These are phyloP conservation scores for Ochropacha duplaris DNA, from an alignment of 2,888 invertebrate species.

Conservation along the genomic window DNA sequence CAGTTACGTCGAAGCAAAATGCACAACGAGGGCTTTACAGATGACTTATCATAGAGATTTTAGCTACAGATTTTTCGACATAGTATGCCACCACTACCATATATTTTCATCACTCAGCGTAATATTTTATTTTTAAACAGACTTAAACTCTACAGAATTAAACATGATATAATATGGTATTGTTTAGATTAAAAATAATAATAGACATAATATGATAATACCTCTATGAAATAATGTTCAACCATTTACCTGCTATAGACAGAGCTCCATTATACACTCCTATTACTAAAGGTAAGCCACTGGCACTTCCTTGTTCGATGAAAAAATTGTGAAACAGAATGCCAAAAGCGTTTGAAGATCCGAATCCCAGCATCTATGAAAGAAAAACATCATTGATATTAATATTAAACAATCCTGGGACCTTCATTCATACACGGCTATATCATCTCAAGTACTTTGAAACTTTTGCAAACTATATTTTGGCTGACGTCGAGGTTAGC, in stretches of 20 bases:
- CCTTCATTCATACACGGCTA: neutral
- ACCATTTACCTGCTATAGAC: constrained; percentile 82
- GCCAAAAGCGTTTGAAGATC: constrained; percentile 87
- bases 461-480: too few relatives aligned
- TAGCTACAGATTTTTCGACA: too few relatives aligned
- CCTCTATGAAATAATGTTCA: neutral
- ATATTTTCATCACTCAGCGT: too few relatives aligned
- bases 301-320: constrained; percentile 85
- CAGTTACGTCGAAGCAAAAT: constrained; percentile 26
- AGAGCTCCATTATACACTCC: constrained; percentile 86
- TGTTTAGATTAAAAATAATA: too few relatives aligned
- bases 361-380: constrained; percentile 85
- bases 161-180: too few relatives aligned
- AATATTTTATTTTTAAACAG: too few relatives aligned
- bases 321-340: constrained; percentile 88
- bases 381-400: neutral
- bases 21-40: constrained; percentile 3
- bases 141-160: too few relatives aligned
- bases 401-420: neutral
- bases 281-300: constrained; percentile 87
- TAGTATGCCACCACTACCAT: too few relatives aligned
- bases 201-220: too few relatives aligned
- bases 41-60: neutral
- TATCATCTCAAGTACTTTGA: too few relatives aligned
- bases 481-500: too few relatives aligned